phyloP scores from a whole-genome alignment of 2,113 vertebrate species.

The Mesitornis unicolor region DNA sequence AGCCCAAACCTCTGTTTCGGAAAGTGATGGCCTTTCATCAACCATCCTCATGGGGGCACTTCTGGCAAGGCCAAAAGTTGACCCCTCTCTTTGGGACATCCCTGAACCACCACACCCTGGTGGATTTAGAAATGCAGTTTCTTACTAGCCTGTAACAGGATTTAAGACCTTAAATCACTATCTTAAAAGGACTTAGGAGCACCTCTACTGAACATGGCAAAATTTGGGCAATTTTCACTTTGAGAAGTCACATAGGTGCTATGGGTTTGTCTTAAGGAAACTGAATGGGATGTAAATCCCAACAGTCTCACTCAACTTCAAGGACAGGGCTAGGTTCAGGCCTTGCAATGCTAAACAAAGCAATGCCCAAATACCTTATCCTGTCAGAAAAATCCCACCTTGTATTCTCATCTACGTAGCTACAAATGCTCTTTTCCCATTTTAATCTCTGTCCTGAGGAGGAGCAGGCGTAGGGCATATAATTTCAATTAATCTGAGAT shows the following conservation, averaged over 20 bases:
- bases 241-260: background rate
- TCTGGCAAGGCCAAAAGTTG: background rate
- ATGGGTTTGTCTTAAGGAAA: background rate
- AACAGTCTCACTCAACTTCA: background rate
- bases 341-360: background rate
- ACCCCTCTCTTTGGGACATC: background rate
- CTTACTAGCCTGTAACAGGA: background rate
- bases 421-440: background rate
- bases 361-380: background rate
- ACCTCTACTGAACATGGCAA: background rate
- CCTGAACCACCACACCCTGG: no score
- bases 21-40: background rate
- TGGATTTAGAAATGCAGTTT: background rate
- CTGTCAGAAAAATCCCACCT: background rate
- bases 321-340: background rate
- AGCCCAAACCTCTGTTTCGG: background rate
- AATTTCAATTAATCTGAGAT: slow-evolving; percentile 60
- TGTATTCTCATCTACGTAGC: background rate
- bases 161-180: background rate
- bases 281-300: background rate
- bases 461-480: background rate
- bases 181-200: background rate
- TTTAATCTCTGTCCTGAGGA: slow-evolving; percentile 31
- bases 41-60: background rate
- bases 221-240: background rate